phyloP scores from a whole-genome alignment of 2,113 vertebrate genomes.

The Pseudopodoces humilis region DNA sequence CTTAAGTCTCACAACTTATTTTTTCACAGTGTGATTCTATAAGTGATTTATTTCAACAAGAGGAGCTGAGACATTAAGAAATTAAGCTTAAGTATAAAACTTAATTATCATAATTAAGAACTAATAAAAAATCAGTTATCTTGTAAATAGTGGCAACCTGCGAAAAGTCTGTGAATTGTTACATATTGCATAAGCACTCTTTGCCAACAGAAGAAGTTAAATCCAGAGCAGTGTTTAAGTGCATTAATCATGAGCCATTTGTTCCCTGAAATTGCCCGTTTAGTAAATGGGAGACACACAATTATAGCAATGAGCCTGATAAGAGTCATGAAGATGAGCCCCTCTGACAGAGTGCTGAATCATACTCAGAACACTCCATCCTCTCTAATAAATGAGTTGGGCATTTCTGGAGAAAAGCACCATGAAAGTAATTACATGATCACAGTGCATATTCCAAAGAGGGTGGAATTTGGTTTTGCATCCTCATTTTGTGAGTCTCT shows the following conservation, averaged over 20 bases:
- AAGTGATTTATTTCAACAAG: background rate
- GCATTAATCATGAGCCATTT: background rate
- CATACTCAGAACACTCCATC: background rate
- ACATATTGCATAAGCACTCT: background rate
- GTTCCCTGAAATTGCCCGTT: background rate
- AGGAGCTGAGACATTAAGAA: background rate
- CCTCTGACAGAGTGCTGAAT: background rate
- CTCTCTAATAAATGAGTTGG: background rate
- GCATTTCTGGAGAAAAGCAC: background rate
- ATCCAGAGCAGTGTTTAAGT: background rate
- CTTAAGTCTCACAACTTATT: background rate
- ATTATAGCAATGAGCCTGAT: background rate
- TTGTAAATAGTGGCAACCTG: background rate
- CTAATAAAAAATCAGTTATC: background rate
- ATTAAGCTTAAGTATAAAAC: background rate
- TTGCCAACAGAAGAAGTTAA: background rate
- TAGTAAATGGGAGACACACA: background rate
- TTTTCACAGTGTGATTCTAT: background rate
- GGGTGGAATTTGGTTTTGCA: background rate
- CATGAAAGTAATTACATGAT: background rate
- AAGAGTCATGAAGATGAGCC: background rate
- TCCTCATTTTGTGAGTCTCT: background rate
- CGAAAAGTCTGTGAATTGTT: background rate
- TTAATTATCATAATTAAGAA: background rate
- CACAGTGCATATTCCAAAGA: background rate